phyloP scores from a whole-genome alignment of 1,140 invertebrate genomes.

The Calosoma granatense region DNA sequence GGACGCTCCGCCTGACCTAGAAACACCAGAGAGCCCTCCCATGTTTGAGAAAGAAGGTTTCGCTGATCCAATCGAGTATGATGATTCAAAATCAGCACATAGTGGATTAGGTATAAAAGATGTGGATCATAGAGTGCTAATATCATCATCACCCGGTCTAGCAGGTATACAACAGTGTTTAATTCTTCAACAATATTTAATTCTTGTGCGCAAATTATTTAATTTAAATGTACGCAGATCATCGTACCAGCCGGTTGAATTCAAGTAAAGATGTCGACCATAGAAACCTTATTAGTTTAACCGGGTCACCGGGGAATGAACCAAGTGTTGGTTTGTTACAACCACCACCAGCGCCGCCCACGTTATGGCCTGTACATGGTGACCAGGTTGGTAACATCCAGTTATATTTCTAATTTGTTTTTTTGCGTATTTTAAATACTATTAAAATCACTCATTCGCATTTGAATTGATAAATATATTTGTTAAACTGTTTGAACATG shows the following conservation, averaged over 20 bases:
- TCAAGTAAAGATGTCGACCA: slow-evolving; percentile 58
- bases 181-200: too few species aligned
- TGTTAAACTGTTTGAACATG: background rate
- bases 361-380: slow-evolving; percentile 18
- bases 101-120: slow-evolving; percentile 35
- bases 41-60: slow-evolving; percentile 50
- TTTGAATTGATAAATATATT: background rate
- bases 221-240: background rate
- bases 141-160: slow-evolving; percentile 19
- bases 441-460: slow-evolving; percentile 15
- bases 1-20: slow-evolving; percentile 23
- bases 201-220: too few species aligned
- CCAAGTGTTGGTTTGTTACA: slow-evolving; percentile 18
- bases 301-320: slow-evolving; percentile 51
- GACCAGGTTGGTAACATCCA: slow-evolving; percentile 31
- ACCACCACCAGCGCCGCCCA: slow-evolving; percentile 26
- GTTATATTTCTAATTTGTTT: slow-evolving; percentile 37
- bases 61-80: slow-evolving; percentile 45
- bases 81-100: slow-evolving; percentile 21
- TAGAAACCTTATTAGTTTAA: slow-evolving; percentile 72
- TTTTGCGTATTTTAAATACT: slow-evolving; percentile 30
- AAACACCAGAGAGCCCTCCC: slow-evolving; percentile 56
- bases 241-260: background rate
- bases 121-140: slow-evolving; percentile 43
- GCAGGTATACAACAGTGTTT: too few species aligned